Conservation (phyloP, 2,797 vertebrate species). For the Pangasius djambal region DNA sequence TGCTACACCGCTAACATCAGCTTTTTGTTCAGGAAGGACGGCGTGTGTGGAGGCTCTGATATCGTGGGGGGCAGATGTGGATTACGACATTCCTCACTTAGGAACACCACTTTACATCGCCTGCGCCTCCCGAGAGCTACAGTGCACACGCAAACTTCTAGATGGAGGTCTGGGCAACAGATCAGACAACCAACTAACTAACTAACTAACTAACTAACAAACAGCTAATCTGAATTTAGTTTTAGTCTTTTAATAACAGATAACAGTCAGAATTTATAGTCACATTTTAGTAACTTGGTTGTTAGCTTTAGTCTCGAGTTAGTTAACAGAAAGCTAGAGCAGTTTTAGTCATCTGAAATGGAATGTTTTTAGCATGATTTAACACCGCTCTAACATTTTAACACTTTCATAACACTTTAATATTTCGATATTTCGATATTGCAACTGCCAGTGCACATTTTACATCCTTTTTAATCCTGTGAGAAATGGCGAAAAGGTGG, state of each 20-base stretch:
- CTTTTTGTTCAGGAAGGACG: slow-evolving; percentile 73
- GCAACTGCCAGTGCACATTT: neutral
- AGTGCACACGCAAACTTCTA: slow-evolving; percentile 82
- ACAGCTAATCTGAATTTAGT: neutral
- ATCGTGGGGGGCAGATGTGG: slow-evolving; percentile 83
- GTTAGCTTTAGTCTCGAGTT: neutral
- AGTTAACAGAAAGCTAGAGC: neutral
- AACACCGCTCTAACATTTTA: neutral
- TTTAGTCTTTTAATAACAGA: neutral
- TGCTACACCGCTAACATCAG: neutral
- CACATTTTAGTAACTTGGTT: neutral
- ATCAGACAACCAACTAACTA: neutral
- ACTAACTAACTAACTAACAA: neutral
- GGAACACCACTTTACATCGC: slow-evolving; percentile 86
- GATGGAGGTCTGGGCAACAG: slow-evolving; percentile 73
- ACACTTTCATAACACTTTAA: neutral
- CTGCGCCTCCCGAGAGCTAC: slow-evolving; percentile 80
- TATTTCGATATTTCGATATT: neutral
- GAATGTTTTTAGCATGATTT: neutral
- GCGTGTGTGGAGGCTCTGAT: slow-evolving; percentile 83
- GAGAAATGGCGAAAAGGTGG: too few species aligned
- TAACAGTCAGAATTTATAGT: neutral
- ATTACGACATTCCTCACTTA: slow-evolving; percentile 84
- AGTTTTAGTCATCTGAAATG: neutral
- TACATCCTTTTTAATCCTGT: too few species aligned